phyloP scores from a whole-genome alignment of 1,140 invertebrate genomes.

The Orchestia grillus region DNA sequence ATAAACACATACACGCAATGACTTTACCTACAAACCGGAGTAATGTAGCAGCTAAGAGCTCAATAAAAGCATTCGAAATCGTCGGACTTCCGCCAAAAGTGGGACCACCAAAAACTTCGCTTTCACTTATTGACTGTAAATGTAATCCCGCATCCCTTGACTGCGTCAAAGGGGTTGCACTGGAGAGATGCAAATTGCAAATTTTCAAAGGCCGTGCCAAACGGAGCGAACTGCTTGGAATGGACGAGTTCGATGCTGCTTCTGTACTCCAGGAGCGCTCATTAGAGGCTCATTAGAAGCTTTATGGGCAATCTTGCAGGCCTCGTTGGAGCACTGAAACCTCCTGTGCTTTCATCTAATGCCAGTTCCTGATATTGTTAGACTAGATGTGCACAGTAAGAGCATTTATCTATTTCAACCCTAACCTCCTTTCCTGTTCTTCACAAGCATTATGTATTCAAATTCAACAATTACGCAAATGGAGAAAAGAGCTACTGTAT shows the following conservation, averaged over 20 bases:
- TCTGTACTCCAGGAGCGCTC: background rate
- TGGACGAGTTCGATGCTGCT: background rate
- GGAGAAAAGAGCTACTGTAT: background rate
- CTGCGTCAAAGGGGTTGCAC: background rate
- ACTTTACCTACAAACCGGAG: background rate
- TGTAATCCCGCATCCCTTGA: background rate
- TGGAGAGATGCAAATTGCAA: background rate
- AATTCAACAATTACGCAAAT: background rate
- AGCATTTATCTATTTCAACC: background rate
- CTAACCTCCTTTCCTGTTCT: background rate
- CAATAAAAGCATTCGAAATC: background rate
- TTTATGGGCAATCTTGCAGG: background rate
- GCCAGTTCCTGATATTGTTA: background rate
- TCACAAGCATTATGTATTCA: background rate
- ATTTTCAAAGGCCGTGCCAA: background rate
- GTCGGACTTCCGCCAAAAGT: background rate
- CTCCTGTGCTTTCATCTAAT: background rate
- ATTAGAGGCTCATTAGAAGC: background rate
- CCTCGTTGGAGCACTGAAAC: background rate
- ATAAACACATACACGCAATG: background rate
- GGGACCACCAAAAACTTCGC: background rate
- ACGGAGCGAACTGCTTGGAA: background rate
- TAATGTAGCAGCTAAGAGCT: background rate
- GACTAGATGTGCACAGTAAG: background rate
- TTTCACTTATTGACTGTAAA: background rate